A percentile compares a stretch with the other conserved stretches of the same genome.
Conservation (phyloP, 64 coral and sea anemone genomes). For the Montipora efflorescens region DNA sequence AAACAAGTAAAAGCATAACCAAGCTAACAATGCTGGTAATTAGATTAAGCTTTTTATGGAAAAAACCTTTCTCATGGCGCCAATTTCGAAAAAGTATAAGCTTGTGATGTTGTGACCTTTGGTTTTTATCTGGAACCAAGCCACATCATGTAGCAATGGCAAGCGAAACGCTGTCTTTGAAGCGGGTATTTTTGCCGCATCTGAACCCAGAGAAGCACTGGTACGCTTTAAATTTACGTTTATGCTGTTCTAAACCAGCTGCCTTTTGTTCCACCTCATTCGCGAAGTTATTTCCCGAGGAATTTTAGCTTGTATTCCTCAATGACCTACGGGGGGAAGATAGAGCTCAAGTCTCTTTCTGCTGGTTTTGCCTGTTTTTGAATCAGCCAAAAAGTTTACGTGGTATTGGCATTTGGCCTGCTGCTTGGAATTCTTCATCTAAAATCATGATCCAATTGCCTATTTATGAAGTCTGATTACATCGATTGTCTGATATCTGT, state of each 20-base stretch:
- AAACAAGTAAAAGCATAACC: constrained; percentile 12
- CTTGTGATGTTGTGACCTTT: neutral
- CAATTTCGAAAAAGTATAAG: constrained; percentile 2
- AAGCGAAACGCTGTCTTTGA: neutral
- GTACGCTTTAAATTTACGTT: constrained; percentile 38
- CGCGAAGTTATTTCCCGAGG: constrained; percentile 1
- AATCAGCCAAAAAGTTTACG: constrained; percentile 15
- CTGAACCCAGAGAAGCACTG: constrained; percentile 27
- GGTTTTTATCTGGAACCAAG: neutral
- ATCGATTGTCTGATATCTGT: neutral
- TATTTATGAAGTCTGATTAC: constrained; percentile 26
- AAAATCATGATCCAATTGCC: constrained; percentile 9
- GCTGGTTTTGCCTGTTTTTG: constrained; percentile 2
- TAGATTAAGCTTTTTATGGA: constrained; percentile 26
- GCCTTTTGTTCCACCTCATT: neutral
- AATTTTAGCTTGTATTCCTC: neutral
- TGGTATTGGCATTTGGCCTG: constrained; percentile 26
- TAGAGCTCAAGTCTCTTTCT: neutral
- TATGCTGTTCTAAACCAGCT: constrained; percentile 35
- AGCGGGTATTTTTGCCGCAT: constrained; percentile 11
- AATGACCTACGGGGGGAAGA: neutral
- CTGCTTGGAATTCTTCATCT: constrained; percentile 21
- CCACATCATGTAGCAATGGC: neutral
- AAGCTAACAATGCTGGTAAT: neutral
- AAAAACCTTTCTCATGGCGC: constrained; percentile 6